phyloP scores from a whole-genome alignment of 2,113 vertebrate species.

The Cisticola juncidis region DNA sequence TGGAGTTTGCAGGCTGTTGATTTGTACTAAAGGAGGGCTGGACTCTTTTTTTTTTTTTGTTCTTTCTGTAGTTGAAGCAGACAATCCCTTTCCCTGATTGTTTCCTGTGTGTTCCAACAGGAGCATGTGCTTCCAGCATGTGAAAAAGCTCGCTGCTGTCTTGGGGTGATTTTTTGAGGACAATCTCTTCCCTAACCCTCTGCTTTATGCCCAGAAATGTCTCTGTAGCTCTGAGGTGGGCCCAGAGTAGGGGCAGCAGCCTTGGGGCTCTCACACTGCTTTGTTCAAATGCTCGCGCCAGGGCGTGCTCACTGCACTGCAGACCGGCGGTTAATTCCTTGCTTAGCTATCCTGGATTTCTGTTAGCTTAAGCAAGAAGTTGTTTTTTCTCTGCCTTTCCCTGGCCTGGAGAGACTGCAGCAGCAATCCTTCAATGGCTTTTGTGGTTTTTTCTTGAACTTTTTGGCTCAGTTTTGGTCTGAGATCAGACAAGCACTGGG shows the following conservation, averaged over 20 bases:
- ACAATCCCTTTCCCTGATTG: neutral
- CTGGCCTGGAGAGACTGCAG: neutral
- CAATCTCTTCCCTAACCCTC: accelerated
- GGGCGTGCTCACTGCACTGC: accelerated
- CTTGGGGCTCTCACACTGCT: neutral
- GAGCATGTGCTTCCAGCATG: neutral
- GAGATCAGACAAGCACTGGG: neutral
- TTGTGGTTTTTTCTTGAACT: neutral
- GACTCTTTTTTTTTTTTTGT: neutral
- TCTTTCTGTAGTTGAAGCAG: neutral
- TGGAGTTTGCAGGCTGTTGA: neutral
- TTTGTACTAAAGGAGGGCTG: neutral
- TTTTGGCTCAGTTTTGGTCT: neutral
- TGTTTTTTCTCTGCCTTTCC: neutral
- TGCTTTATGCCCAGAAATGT: neutral
- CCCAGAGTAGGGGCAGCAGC: neutral
- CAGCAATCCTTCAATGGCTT: neutral
- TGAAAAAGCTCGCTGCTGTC: neutral
- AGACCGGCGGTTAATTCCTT: accelerated
- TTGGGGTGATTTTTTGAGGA: neutral
- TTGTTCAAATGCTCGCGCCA: neutral
- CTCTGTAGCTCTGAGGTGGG: neutral
- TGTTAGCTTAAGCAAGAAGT: too few relatives aligned
- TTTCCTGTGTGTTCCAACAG: neutral
- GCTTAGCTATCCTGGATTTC: too few relatives aligned